phyloP scores from a whole-genome alignment of 2,797 vertebrate species.

The Onychomys torridus region DNA sequence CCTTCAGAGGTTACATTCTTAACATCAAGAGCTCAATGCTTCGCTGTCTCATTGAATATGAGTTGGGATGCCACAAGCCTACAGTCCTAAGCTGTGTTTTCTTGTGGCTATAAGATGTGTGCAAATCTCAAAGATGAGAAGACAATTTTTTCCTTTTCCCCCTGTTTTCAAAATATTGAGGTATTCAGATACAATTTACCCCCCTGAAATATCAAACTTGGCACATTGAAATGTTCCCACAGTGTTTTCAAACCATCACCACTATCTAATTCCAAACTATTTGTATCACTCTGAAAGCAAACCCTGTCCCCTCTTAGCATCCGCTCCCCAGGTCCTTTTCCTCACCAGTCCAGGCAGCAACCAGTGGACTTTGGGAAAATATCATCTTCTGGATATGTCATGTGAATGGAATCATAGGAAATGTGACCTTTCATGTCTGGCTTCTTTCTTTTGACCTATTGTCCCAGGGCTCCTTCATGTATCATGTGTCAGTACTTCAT shows the following conservation, averaged over 20 bases:
- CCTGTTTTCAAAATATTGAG: neutral
- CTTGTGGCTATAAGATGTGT: neutral
- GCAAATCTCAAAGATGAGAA: neutral
- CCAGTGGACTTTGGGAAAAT: neutral
- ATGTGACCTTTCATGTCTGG: neutral
- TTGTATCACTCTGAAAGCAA: neutral
- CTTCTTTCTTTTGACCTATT: neutral
- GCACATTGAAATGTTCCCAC: neutral
- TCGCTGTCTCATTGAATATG: neutral
- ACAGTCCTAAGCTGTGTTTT: neutral
- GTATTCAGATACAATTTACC: neutral
- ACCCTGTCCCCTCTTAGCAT: neutral
- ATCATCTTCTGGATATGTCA: neutral
- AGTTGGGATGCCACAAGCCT: neutral
- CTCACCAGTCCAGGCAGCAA: neutral
- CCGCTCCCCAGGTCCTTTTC: neutral
- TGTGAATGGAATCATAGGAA: neutral
- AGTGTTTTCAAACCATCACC: neutral
- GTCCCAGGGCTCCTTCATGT: slow-evolving; percentile 18
- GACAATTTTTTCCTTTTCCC: neutral
- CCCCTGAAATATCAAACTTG: neutral
- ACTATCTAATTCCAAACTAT: neutral
- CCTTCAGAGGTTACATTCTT: neutral
- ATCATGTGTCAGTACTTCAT: neutral
- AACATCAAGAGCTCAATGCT: neutral